Base-by-base conservation (phyloP, 2,113 vertebrate genomes). In the Notarius lentiginosus region DNA sequence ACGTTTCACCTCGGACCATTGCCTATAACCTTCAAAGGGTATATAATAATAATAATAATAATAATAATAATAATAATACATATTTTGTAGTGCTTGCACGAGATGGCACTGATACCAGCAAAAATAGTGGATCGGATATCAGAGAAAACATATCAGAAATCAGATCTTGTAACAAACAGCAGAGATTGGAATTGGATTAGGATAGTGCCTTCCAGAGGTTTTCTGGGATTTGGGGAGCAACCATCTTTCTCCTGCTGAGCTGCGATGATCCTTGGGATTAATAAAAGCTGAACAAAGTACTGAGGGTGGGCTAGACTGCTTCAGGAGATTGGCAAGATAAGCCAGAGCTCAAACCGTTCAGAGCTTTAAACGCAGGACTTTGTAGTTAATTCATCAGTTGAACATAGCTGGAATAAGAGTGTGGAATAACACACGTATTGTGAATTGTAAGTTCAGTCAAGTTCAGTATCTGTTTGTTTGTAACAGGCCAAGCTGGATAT, bases 401-500 rank as follows among this genome's bases (percentile, higher is more conserved):
- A 49, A 49, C 22, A 10, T 22, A 51, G 47, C 18, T 75, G 41
- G 47, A 49, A 20, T 41, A 4, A 41, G 34, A 4, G 65, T 5
- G 18, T 72, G 41, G 41, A 77, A n/a, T 17, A 77, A 77, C 7
- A n/a, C 18, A 7, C 12, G 1, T 70, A 14, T 7, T 73, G 20
- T 27, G 11, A 68, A 8, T 76, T 24, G 47, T 17, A 24, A 53
- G 49, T 49, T 49, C 20, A 11, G 27, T 8, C 8, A 24, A 75
- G 22, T 22, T 75, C 1, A 49, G 27, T 41, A 24, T 22, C 17
- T 51, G 80, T 79, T 63, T 61, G 89, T 90, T 61, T 89, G 91
- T 94, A 14, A 73, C 92, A 99, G 98, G 98, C 98, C 65, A 99
- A 99, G 92, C 92, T 99, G 95, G 98, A 99, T 91, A 99, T 99